Percentiles rank a stretch among this genome's conserved stretches.
Evolutionary conservation across 2,797 vertebrate species (phyloP).

Genomic region (Pseudochaenichthys georgianus): DNA sequence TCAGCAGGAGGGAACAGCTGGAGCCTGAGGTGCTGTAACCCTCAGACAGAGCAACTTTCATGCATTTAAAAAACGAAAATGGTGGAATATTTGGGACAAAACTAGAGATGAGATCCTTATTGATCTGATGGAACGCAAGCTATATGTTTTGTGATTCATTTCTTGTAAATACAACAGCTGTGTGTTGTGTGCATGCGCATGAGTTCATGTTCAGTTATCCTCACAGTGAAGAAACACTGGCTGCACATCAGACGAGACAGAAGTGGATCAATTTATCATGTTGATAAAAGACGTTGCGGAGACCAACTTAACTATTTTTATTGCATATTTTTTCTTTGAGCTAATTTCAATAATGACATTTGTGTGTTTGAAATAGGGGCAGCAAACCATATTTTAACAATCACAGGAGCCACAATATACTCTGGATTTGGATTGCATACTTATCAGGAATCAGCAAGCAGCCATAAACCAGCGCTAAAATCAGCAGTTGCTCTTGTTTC

Average conservation of each 20-base stretch:
- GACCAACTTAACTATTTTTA: conserved; percentile 26
- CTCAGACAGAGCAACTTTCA: conserved; percentile 16
- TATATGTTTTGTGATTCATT: conserved; percentile 39
- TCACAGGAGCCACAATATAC: conserved; percentile 1
- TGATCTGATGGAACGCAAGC: conserved; percentile 29
- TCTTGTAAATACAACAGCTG: conserved; percentile 49
- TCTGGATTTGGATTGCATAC: background rate
- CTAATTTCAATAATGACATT: conserved; percentile 41
- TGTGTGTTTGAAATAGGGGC: conserved; percentile 25
- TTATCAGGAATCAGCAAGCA: conserved; percentile 21
- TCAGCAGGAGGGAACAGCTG: conserved; percentile 28
- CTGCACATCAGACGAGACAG: conserved; percentile 43
- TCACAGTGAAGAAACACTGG: conserved; percentile 35
- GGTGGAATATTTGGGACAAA: conserved; percentile 27
- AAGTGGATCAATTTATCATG: conserved; percentile 76
- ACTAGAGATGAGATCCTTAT: conserved; percentile 20
- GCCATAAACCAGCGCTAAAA: conserved; percentile 50
- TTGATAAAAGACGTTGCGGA: conserved; percentile 75
- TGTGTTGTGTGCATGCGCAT: background rate
- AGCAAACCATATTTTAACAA: background rate
- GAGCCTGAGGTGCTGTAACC: conserved; percentile 22
- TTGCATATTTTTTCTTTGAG: conserved; percentile 21
- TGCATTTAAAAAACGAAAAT: conserved; percentile 27
- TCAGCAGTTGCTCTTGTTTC: conserved; percentile 17
- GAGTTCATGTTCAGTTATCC: conserved; percentile 36